phyloP scores from a whole-genome alignment of 1,140 invertebrate genomes.

The Zaprionus kolodkinae region DNA sequence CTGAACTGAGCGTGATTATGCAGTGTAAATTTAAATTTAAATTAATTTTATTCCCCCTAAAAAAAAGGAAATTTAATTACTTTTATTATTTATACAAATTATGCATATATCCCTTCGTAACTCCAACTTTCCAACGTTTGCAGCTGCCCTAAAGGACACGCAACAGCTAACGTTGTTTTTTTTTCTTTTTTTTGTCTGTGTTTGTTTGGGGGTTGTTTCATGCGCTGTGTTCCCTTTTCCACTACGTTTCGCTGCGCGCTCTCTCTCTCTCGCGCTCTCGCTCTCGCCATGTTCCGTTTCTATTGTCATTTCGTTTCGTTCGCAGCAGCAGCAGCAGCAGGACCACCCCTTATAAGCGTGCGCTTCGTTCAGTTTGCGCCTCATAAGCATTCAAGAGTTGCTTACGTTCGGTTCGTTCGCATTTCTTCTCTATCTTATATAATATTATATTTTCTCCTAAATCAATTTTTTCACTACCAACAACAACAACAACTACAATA shows the following conservation, averaged over 20 bases:
- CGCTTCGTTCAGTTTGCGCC: constrained; percentile 53
- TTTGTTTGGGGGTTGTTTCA: constrained; percentile 72
- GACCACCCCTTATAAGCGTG: constrained; percentile 75
- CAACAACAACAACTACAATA: constrained; percentile 76
- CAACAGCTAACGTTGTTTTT: constrained; percentile 60
- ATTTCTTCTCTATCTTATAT: constrained; percentile 85
- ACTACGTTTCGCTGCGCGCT: constrained; percentile 9
- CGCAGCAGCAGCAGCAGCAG: too few species aligned
- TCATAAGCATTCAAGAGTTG: constrained; percentile 85
- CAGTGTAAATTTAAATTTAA: neutral
- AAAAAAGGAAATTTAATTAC: neutral
- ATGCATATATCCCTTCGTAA: neutral
- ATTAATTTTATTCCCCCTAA: constrained; percentile 2
- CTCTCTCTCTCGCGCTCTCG: neutral
- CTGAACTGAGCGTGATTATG: neutral
- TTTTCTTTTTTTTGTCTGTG: constrained; percentile 3
- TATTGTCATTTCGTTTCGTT: constrained; percentile 41
- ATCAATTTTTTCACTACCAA: constrained; percentile 83
- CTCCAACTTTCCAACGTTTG: constrained; percentile 22
- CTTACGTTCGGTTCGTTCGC: constrained; percentile 85
- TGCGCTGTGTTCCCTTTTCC: constrained; percentile 58
- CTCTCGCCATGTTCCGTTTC: neutral
- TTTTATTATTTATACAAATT: constrained; percentile 4
- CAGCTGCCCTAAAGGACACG: constrained; percentile 57
- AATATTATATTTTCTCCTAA: constrained; percentile 84